These are phyloP conservation scores for Zonotrichia leucophrys DNA, from an alignment of 2,113 vertebrate species.

Conservation along the genomic window DNA sequence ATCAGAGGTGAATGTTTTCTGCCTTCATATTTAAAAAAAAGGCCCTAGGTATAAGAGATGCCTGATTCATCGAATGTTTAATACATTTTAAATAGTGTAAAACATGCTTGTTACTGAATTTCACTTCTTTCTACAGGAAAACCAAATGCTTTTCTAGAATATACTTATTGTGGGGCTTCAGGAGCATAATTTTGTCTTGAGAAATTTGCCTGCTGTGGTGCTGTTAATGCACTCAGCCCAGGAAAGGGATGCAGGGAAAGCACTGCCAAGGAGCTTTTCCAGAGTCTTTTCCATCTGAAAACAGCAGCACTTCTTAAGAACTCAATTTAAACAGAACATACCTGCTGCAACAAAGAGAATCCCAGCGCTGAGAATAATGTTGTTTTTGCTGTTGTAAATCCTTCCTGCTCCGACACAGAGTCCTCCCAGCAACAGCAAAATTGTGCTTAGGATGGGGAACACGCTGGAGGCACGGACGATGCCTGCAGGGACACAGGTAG, in stretches of 20 bases:
- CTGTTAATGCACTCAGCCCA: background rate
- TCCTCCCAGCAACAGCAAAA: conserved; percentile 89
- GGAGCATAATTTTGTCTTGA: background rate
- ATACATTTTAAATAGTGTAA: background rate
- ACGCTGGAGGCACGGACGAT: conserved; percentile 97
- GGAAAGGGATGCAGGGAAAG: background rate
- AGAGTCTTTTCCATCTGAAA: background rate
- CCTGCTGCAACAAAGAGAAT: conserved; percentile 98
- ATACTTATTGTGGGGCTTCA: background rate
- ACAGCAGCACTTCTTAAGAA: background rate
- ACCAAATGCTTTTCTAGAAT: background rate
- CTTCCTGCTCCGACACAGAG: conserved; percentile 90
- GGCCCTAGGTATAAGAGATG: background rate
- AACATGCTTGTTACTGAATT: background rate
- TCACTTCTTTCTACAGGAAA: background rate
- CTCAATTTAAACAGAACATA: conserved; percentile 55
- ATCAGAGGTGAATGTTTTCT: background rate
- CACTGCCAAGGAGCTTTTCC: background rate
- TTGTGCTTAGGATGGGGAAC: conserved; percentile 95
- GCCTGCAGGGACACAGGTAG: conserved; percentile 69
- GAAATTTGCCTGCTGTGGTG: background rate
- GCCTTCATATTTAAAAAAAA: background rate
- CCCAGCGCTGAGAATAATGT: conserved; percentile 93
- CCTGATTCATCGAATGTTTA: background rate
- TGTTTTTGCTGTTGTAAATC: conserved; percentile 92